Base-by-base conservation (phyloP, 1,140 invertebrate genomes). In the Mactra quadrangularis region DNA sequence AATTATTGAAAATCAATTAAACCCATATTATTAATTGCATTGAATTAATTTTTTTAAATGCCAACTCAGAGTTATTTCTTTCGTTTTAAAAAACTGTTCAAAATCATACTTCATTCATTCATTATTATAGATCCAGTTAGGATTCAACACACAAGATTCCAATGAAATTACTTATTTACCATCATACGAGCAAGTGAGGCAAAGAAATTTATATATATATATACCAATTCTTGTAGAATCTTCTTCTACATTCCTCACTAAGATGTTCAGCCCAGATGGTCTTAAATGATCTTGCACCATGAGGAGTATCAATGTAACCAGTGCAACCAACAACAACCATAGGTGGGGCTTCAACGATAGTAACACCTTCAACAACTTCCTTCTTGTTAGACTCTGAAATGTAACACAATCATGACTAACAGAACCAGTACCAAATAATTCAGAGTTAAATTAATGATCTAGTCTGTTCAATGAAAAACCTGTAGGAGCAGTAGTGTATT, bases 201-300 rank as follows among this genome's bases (percentile, higher is more conserved):
- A n/a, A n/a, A n/a, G n/a, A n/a, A n/a, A n/a, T n/a, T n/a, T n/a
- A 38, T 29, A 22, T 35, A 15, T 62, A 22, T 50, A 22, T 25
- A 94, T 95, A 99, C 99, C 99, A 99, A 94, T 99, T 99, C 95
- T 99, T 99, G 95, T 99, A 99, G 95, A 99, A 99, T 88, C 99
- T 95, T 92, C 99, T 96, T 87, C 97, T 96, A 93, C 98, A 99
- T 91, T 99, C 99, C 94, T 99, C 99, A 52, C 97, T 97, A 89
- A 99, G 95, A 95, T 99, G 99, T 93, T 99, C 98, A 74, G 99
- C 98, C 96, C 97, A 99, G 35, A 99, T 96, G 68, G 98, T 99
- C 83, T 98, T 97, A 81, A 99, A 95, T 78, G 97, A 96, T 85
- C 98, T 95, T 64, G 99, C 94, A 90, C 99, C 99, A 94, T 97